These are phyloP conservation scores for Pristionchus exspectatus DNA, from an alignment of 2,888 invertebrate genomes.

Conservation along the genomic window DNA sequence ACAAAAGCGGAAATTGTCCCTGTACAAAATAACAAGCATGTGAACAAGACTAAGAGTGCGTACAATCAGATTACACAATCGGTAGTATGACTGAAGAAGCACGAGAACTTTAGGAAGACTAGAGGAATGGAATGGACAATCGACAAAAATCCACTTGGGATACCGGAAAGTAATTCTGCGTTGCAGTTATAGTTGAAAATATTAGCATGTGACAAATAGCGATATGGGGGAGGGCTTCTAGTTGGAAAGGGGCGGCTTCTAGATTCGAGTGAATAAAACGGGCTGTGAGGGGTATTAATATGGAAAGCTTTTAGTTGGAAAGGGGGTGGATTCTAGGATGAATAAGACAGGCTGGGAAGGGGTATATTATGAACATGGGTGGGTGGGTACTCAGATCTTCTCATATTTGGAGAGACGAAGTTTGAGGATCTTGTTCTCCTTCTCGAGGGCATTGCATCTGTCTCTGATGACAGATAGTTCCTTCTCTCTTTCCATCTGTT, in stretches of 20 bases:
- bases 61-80: background rate
- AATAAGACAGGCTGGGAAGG: background rate
- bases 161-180: constrained; percentile 39
- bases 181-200: constrained; percentile 7
- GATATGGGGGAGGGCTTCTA: constrained; percentile 3
- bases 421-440: constrained; percentile 10
- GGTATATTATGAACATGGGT: background rate
- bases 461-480: background rate
- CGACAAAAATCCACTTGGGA: constrained; percentile 29
- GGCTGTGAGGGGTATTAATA: too few relatives aligned
- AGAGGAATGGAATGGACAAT: constrained; percentile 9
- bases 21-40: background rate
- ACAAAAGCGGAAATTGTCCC: constrained; percentile 29
- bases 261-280: background rate
- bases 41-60: background rate
- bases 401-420: constrained; percentile 38
- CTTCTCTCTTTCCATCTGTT: constrained; percentile 47
- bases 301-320: background rate
- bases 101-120: constrained; percentile 5
- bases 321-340: background rate
- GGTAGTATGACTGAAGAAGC: constrained; percentile 7
- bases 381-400: constrained; percentile 28
- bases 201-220: constrained; percentile 41
- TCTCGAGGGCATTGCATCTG: background rate
- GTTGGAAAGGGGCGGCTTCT: background rate